Conservation (phyloP, 2,113 vertebrate genomes). For the Lanius collurio region DNA sequence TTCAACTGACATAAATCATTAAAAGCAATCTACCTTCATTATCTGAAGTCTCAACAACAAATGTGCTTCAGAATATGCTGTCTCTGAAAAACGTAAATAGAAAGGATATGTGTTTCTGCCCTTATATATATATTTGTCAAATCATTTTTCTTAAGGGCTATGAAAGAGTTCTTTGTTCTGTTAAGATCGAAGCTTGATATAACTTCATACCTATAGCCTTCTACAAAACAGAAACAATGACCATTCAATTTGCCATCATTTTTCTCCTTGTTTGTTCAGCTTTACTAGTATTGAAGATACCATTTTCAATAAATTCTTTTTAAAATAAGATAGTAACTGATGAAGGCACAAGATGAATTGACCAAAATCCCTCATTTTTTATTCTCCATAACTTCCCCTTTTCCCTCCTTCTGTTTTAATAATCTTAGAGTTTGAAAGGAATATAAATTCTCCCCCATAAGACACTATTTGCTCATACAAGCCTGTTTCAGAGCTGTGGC, state of each 20-base stretch:
- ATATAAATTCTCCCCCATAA: not conserved
- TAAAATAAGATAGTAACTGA: not conserved
- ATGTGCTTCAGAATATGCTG: not conserved
- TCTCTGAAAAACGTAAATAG: not conserved
- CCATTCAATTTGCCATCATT: not conserved
- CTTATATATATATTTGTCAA: not conserved
- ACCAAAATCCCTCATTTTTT: not conserved
- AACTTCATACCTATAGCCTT: not conserved
- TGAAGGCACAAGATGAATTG: not conserved
- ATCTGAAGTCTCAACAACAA: not conserved
- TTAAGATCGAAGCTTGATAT: not conserved
- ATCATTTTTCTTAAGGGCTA: not conserved
- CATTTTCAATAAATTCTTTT: not conserved
- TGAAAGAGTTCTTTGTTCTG: not conserved
- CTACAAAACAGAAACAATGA: not conserved
- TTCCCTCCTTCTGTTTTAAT: not conserved
- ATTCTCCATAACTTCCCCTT: not conserved
- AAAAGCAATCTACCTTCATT: conserved; percentile 12
- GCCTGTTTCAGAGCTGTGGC: not conserved
- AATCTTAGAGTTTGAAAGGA: not conserved
- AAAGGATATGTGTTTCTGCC: not conserved
- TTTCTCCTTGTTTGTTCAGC: not conserved
- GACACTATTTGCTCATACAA: not conserved
- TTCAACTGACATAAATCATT: conserved; percentile 20
- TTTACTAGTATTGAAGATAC: not conserved